Percentiles rank a stretch among this genome's conserved stretches.
phyloP scores from a whole-genome alignment of 92 coral and sea anemone species.

The Epizoanthus illoricatus region DNA sequence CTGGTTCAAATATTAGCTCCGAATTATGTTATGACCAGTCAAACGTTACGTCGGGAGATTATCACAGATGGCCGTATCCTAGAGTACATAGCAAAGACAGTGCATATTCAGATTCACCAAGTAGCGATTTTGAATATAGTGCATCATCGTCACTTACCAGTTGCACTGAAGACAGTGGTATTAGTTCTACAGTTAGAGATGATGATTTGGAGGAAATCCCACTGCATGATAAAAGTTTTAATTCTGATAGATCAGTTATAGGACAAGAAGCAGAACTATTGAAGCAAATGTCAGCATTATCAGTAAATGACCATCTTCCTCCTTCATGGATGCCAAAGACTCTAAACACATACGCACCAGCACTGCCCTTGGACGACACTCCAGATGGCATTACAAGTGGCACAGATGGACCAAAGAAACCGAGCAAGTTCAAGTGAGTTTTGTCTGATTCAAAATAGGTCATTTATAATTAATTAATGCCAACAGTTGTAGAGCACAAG shows the following conservation, averaged over 20 bases:
- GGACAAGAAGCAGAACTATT: conserved; percentile 67
- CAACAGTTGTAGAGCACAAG: too few relatives aligned
- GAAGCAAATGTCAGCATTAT: conserved; percentile 68
- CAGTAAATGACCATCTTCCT: conserved; percentile 62
- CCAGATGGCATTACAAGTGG: conserved; percentile 2
- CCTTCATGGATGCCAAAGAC: conserved; percentile 82
- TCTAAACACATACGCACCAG: conserved; percentile 78
- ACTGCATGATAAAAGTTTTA: conserved; percentile 53
- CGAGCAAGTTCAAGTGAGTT: conserved; percentile 65
- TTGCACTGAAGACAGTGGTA: conserved; percentile 96
- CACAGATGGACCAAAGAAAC: conserved; percentile 44
- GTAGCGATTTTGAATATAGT: conserved; percentile 85
- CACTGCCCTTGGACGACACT: conserved; percentile 11
- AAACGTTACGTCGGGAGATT: conserved; percentile 7
- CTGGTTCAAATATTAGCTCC: background rate
- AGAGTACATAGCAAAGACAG: conserved; percentile 52
- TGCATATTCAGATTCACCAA: conserved; percentile 74
- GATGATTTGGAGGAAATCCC: conserved; percentile 98
- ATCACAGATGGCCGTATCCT: conserved; percentile 26
- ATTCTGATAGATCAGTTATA: background rate
- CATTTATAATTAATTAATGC: too few relatives aligned
- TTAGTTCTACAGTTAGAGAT: conserved; percentile 92
- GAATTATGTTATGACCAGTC: conserved; percentile 4
- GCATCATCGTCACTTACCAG: conserved; percentile 83
- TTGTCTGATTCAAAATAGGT: too few relatives aligned